Base-by-base conservation (phyloP, 2,113 vertebrate genomes). In the Lophochroa leadbeateri region DNA sequence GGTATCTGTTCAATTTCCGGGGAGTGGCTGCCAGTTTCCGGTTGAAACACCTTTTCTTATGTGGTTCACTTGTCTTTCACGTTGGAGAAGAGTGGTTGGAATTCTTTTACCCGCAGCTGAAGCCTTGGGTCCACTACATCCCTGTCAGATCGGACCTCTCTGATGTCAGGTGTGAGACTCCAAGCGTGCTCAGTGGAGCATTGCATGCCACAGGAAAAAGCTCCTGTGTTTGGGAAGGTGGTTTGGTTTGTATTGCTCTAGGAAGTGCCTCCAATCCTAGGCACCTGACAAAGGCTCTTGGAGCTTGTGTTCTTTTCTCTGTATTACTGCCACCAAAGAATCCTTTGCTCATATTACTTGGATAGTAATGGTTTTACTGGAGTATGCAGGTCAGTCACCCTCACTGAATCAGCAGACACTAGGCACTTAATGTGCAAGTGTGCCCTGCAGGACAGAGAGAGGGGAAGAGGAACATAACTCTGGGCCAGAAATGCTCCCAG, bases 1-100 rank as follows among this genome's bases (percentile, higher is more conserved):
- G 99, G 97, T 99, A 99, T 89, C 98, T 99, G 53, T 99, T 99
- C 95, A 99, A 99, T 97, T 99, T 99, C 95, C 98, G 99, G 2
- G 99, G 99, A 7, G 99, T 99, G 86, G 99, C 99, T 2, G 99
- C 99, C 96, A 99, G 99, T 96, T 99, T 99, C 97, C 99, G 99
- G 12, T 92, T 99, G 97, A 99, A 99, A 82, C 99, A 99, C 88
- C 99, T 99, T 58, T 99, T 99, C 96, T 97, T 99, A 41, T 99
- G 99, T 9, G 98, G 99, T 21, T 99, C 99, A 0, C 98, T 99
- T 57, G 99, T 99, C 89, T 99, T 99, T 76, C 99, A 99, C 0
- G 99, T 99, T 2, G 99, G 99, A 12, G 98, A 99, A 17, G 99
- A 99, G 28, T 99, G 99, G 99, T 69, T 98, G 89, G 99, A 99